phyloP scores from a whole-genome alignment of 2,888 invertebrate species.

The Andrena fulva region DNA sequence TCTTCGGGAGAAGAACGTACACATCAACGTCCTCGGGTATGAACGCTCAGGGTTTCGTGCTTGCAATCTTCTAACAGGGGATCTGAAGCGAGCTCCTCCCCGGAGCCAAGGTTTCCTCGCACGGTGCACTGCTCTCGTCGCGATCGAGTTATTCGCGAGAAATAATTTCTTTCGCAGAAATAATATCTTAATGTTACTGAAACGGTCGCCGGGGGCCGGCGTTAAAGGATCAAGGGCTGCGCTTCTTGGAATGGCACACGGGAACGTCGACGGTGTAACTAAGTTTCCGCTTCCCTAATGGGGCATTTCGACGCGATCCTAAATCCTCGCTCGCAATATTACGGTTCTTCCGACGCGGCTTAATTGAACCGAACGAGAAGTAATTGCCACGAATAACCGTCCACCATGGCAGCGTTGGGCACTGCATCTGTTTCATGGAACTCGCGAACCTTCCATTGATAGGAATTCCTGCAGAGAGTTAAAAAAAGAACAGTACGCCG shows the following conservation, averaged over 20 bases:
- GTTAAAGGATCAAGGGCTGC: conserved; percentile 12
- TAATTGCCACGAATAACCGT: conserved; percentile 60
- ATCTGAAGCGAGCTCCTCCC: neutral
- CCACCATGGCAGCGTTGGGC: neutral
- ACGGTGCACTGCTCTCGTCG: neutral
- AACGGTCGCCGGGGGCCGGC: conserved; percentile 9
- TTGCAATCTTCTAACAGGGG: too few relatives aligned
- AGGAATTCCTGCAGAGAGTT: neutral
- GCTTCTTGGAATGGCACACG: conserved; percentile 39
- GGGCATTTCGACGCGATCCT: conserved; percentile 76
- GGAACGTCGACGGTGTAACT: conserved; percentile 75
- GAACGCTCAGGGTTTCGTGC: too few relatives aligned
- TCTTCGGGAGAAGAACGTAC: too few relatives aligned
- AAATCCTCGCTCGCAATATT: conserved; percentile 77
- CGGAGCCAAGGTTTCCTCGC: neutral
- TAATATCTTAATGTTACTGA: conserved; percentile 7
- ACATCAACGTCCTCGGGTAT: too few relatives aligned
- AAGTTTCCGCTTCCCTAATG: conserved; percentile 77
- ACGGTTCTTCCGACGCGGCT: conserved; percentile 73
- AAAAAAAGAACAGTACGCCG: neutral
- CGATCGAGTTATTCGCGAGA: neutral
- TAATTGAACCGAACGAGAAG: conserved; percentile 81
- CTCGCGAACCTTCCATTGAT: neutral
- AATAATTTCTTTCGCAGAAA: neutral
- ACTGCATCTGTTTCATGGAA: conserved; percentile 10